A percentile compares a stretch with the other conserved stretches of the same genome.
phyloP scores from a whole-genome alignment of 2,888 invertebrate genomes.

The Odontocerum albicorne region DNA sequence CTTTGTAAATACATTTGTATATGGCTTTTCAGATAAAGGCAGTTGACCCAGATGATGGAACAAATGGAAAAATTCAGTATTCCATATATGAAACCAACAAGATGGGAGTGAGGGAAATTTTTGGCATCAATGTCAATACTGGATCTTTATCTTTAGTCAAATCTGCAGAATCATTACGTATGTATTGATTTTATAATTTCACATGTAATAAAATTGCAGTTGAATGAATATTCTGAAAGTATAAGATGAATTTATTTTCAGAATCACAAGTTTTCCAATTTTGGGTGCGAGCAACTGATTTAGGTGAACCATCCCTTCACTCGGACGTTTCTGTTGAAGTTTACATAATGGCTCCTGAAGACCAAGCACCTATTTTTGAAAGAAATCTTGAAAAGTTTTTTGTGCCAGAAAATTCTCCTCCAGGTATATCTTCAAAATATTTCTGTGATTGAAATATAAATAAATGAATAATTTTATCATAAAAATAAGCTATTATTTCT shows the following conservation, averaged over 20 bases:
- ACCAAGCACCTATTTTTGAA: slow-evolving; percentile 73
- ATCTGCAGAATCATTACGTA: slow-evolving; percentile 58
- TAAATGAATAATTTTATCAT: too few relatives aligned
- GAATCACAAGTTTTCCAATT: slow-evolving; percentile 82
- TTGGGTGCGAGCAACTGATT: slow-evolving; percentile 86
- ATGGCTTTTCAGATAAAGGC: slow-evolving; percentile 62
- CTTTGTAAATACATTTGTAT: too few relatives aligned
- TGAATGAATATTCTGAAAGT: slow-evolving; percentile 2
- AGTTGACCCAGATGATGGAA: slow-evolving; percentile 76
- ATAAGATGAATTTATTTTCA: slow-evolving; percentile 40
- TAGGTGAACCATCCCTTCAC: slow-evolving; percentile 74
- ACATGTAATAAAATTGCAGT: neutral
- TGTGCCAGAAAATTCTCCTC: slow-evolving; percentile 74
- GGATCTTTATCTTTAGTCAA: slow-evolving; percentile 73
- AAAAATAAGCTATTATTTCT: too few relatives aligned
- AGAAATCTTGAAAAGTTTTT: slow-evolving; percentile 76
- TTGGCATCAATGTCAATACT: slow-evolving; percentile 72
- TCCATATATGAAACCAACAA: slow-evolving; percentile 72
- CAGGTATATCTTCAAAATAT: slow-evolving; percentile 53
- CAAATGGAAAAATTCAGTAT: slow-evolving; percentile 72
- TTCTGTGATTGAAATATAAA: too few relatives aligned
- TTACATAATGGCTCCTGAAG: slow-evolving; percentile 70
- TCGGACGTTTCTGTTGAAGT: slow-evolving; percentile 82
- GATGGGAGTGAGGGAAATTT: slow-evolving; percentile 65
- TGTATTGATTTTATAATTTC: slow-evolving; percentile 22